A percentile compares a stretch with the other conserved stretches of the same genome.
Evolutionary conservation across 2,113 vertebrate species (phyloP).

Genomic region (Nycticryphes semicollaris): DNA sequence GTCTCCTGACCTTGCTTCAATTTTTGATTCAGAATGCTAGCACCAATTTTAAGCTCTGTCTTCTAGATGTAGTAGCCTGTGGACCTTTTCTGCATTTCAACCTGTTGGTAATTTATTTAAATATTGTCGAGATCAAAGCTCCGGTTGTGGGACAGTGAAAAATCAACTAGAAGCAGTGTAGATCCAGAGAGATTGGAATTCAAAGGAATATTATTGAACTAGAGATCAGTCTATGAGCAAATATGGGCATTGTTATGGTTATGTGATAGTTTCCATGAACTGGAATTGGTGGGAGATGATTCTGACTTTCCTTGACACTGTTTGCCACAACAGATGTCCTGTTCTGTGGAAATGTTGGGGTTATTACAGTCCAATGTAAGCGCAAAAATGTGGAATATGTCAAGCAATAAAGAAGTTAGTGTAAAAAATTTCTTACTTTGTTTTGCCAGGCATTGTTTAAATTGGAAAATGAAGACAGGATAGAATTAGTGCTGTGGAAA

Average conservation of each 20-base stretch:
- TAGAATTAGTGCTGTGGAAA: not conserved
- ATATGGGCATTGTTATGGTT: not conserved
- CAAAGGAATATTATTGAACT: not conserved
- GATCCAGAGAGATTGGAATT: not conserved
- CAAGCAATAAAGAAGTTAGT: not conserved
- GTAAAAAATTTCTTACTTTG: not conserved
- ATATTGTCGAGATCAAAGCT: not conserved
- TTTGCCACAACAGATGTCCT: not conserved
- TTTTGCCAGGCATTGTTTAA: not conserved
- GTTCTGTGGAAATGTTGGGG: not conserved
- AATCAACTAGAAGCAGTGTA: not conserved
- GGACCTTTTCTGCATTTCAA: not conserved
- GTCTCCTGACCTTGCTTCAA: not conserved
- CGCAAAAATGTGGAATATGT: not conserved
- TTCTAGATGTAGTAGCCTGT: not conserved
- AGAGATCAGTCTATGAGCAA: not conserved
- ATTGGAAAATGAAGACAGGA: not conserved
- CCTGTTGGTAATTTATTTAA: not conserved
- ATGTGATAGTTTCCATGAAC: not conserved
- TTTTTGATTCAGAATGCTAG: not conserved
- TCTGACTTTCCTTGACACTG: not conserved
- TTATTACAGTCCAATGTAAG: not conserved
- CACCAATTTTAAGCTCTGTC: not conserved
- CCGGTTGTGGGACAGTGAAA: not conserved
- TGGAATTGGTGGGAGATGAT: not conserved